Evolutionary conservation across 1,140 invertebrate genomes (phyloP).

Genomic region (Meloidogyne hapla): DNA sequence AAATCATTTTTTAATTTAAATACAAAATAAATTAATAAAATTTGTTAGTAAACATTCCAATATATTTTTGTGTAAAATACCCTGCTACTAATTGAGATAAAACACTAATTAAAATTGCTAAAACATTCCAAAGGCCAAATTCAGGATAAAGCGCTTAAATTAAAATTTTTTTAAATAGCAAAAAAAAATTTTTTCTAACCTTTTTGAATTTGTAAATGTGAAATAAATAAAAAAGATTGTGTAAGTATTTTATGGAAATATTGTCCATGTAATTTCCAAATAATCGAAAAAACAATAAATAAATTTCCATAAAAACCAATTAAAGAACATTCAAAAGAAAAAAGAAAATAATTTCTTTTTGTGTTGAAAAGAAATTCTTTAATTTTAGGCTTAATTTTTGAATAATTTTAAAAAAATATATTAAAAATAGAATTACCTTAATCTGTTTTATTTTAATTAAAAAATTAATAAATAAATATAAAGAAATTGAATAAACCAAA

Average conservation of each 20-base stretch:
- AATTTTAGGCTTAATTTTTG: neutral
- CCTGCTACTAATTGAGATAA: neutral
- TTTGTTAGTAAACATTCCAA: neutral
- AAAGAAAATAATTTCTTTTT: neutral
- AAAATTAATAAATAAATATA: neutral
- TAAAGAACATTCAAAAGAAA: conserved; percentile 33
- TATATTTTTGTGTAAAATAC: neutral
- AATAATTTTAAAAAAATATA: neutral
- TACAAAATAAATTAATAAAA: neutral
- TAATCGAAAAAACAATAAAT: conserved; percentile 57
- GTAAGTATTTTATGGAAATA: conserved; percentile 49
- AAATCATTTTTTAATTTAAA: neutral
- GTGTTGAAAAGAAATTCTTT: neutral
- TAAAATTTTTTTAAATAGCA: neutral
- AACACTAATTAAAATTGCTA: neutral
- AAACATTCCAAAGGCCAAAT: neutral
- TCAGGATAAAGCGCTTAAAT: conserved; percentile 5
- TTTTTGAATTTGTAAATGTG: conserved; percentile 60
- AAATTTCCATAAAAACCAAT: conserved; percentile 58
- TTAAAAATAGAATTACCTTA: neutral
- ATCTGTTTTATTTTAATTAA: neutral
- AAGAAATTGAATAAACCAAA: conserved; percentile 26
- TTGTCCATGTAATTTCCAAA: conserved; percentile 56
- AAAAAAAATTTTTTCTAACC: conserved; percentile 34
- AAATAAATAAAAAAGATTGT: conserved; percentile 56